phyloP scores from a whole-genome alignment of 2,888 invertebrate species.

The Beris chalybata region DNA sequence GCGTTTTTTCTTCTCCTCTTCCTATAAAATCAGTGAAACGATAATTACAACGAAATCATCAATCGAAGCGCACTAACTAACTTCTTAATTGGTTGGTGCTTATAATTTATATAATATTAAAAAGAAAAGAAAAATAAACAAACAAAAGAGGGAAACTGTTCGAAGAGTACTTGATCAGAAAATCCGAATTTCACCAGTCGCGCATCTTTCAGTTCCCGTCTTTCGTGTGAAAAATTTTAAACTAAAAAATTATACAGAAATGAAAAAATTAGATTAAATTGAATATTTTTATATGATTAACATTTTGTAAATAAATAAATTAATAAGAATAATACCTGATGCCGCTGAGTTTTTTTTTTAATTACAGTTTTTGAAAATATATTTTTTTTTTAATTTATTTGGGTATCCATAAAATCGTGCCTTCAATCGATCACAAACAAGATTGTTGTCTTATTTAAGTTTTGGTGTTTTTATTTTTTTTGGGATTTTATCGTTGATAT shows the following conservation, averaged over 20 bases:
- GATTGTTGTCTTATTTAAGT: slow-evolving; percentile 30
- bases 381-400: slow-evolving; percentile 33
- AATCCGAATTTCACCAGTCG: background rate
- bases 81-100: slow-evolving; percentile 14
- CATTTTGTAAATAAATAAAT: slow-evolving; percentile 31
- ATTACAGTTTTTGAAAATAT: slow-evolving; percentile 18
- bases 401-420: slow-evolving; percentile 34
- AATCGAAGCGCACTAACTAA: slow-evolving; percentile 2
- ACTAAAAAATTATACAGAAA: slow-evolving; percentile 12
- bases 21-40: slow-evolving; percentile 70
- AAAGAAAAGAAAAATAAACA: slow-evolving; percentile 13
- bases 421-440: slow-evolving; percentile 38
- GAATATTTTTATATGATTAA: slow-evolving; percentile 14
- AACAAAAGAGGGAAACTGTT: slow-evolving; percentile 31
- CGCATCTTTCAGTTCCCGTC: slow-evolving; percentile 15
- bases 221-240: slow-evolving; percentile 9
- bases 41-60: slow-evolving; percentile 7
- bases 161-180: background rate
- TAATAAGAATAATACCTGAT: slow-evolving; percentile 40
- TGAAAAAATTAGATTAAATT: slow-evolving; percentile 15
- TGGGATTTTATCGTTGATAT: background rate
- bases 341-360: slow-evolving; percentile 36
- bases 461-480: slow-evolving; percentile 8
- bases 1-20: slow-evolving; percentile 94
- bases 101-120: slow-evolving; percentile 22